A percentile compares a stretch with the other conserved stretches of the same genome.
Conservation (phyloP, 2,797 vertebrate species). For the Gymnocypris eckloni region DNA sequence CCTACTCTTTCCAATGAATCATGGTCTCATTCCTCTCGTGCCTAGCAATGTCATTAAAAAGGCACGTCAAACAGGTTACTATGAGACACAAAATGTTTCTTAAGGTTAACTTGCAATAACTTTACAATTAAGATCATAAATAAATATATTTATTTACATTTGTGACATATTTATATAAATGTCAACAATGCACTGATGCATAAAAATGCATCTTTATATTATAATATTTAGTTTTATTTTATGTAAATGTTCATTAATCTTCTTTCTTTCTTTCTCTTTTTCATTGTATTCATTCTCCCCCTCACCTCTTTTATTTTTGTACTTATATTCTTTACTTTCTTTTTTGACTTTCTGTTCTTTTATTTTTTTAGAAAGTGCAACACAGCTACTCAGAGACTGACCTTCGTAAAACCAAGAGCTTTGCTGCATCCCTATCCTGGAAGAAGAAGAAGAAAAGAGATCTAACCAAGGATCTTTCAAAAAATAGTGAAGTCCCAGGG, state of each 20-base stretch:
- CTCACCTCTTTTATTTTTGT: neutral
- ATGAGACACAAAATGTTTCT: neutral
- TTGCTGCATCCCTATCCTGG: slow-evolving; percentile 49
- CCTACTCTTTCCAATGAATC: neutral
- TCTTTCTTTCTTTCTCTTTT: no score
- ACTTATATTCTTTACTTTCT: neutral
- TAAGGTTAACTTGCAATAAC: neutral
- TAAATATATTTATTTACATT: neutral
- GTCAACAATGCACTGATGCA: neutral
- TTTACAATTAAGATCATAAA: neutral
- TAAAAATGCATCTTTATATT: no score
- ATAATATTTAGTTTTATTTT: no score
- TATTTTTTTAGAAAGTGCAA: slow-evolving; percentile 62
- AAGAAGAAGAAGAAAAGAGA: slow-evolving; percentile 51
- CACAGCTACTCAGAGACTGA: slow-evolving; percentile 75
- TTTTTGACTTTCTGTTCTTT: neutral
- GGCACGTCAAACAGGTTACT: neutral
- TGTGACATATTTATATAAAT: neutral
- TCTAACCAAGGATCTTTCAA: neutral
- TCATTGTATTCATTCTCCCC: no score
- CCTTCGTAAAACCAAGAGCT: slow-evolving; percentile 63
- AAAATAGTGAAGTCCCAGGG: neutral
- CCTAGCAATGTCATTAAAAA: neutral
- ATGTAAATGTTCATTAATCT: no score
- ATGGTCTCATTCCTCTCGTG: neutral